Conservation (phyloP, 2,113 vertebrate genomes). For the Puma concolor region DNA sequence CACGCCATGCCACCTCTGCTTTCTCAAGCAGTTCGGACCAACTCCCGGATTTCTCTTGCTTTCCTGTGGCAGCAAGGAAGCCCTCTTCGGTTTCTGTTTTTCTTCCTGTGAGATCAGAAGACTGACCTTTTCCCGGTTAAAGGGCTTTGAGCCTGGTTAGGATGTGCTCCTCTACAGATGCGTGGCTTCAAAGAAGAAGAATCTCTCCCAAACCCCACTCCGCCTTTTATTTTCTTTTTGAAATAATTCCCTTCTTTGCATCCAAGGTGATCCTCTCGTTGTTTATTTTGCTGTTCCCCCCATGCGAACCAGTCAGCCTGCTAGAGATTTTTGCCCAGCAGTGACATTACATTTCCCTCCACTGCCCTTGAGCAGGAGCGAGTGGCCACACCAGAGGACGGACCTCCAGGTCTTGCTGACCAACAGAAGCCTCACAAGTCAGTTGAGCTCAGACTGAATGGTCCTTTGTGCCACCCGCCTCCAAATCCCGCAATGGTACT, state of each 20-base stretch:
- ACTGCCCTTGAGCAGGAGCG: not conserved
- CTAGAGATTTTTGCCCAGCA: not conserved
- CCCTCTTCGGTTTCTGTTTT: not conserved
- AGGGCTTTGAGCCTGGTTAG: rapidly evolving
- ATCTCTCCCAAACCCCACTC: no score
- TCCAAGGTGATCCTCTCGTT: not conserved
- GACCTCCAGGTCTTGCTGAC: not conserved
- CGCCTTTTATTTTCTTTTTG: not conserved
- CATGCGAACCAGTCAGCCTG: not conserved
- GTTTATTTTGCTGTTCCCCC: not conserved
- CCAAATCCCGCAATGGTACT: not conserved
- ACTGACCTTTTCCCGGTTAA: not conserved
- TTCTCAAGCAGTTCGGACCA: not conserved
- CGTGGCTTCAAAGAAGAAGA: not conserved
- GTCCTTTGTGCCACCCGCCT: no score
- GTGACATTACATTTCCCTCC: not conserved
- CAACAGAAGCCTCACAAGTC: not conserved
- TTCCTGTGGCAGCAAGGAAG: not conserved
- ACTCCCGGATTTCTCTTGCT: not conserved
- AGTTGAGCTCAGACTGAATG: not conserved
- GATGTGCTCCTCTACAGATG: no score
- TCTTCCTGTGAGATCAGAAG: no score
- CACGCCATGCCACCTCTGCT: no score
- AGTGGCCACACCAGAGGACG: no score
- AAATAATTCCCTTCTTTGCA: not conserved